These are phyloP conservation scores for Ganaspis brasiliensis DNA, from an alignment of 2,888 invertebrate genomes.

Conservation along the genomic window DNA sequence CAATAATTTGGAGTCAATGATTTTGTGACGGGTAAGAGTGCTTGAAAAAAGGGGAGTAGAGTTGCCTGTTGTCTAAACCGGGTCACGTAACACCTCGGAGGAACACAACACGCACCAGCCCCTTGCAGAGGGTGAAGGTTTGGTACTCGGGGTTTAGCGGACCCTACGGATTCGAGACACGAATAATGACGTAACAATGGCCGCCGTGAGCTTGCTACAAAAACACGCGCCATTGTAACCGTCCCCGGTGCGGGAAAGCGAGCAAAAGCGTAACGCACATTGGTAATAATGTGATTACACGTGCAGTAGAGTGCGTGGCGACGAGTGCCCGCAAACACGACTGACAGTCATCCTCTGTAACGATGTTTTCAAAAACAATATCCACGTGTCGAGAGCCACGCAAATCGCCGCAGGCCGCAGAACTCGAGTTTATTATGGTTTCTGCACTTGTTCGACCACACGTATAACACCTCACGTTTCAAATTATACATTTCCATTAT, in stretches of 20 bases:
- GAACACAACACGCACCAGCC: conserved; percentile 51
- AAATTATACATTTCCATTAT: not conserved
- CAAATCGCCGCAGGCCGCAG: conserved; percentile 50
- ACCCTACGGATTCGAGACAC: conserved; percentile 61
- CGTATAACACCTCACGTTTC: conserved; percentile 27
- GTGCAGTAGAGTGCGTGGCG: conserved; percentile 64
- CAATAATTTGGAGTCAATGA: conserved; percentile 40
- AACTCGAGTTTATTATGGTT: conserved; percentile 45
- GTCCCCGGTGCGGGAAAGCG: conserved; percentile 61
- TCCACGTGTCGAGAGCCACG: conserved; percentile 69
- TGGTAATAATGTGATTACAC: conserved; percentile 75
- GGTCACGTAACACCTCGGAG: conserved; percentile 52
- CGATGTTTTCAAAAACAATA: conserved; percentile 80
- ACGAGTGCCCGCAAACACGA: conserved; percentile 67
- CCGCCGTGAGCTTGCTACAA: conserved; percentile 72
- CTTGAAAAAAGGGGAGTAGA: conserved; percentile 45
- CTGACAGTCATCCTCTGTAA: conserved; percentile 79
- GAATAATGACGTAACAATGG: conserved; percentile 80
- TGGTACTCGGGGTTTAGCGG: conserved; percentile 45
- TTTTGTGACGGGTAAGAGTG: conserved; percentile 37
- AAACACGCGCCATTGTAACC: conserved; percentile 76
- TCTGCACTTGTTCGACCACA: conserved; percentile 33
- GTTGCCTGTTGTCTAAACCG: conserved; percentile 45
- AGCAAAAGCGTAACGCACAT: conserved; percentile 55
- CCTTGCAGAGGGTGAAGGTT: conserved; percentile 49